phyloP scores from a whole-genome alignment of 2,113 vertebrate genomes.

The Ceyx melanurus region DNA sequence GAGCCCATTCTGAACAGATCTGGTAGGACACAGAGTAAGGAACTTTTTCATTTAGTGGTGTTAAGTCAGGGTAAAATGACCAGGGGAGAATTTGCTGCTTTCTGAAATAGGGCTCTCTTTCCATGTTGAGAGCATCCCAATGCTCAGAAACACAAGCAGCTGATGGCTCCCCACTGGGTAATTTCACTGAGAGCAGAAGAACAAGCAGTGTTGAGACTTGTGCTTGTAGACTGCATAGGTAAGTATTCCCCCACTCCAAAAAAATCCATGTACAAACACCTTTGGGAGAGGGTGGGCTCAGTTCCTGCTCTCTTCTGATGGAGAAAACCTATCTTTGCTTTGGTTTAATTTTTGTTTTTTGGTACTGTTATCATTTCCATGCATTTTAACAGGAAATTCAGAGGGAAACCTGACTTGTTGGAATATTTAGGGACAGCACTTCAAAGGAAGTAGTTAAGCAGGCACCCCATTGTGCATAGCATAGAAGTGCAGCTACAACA shows the following conservation, averaged over 20 bases:
- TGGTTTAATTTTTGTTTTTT: background rate
- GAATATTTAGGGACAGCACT: background rate
- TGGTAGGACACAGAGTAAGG: background rate
- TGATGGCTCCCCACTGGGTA: background rate
- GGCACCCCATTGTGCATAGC: slow-evolving; percentile 8
- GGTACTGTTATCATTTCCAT: background rate
- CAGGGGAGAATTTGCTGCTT: background rate
- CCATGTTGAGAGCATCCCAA: background rate
- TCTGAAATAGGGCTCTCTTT: background rate
- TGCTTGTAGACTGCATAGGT: background rate
- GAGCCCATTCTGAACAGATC: background rate
- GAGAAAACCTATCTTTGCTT: background rate
- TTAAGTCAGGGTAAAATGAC: background rate
- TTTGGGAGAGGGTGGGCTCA: background rate
- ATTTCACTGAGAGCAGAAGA: background rate
- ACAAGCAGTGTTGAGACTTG: background rate
- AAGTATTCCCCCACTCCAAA: too few relatives aligned
- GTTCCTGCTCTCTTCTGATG: background rate
- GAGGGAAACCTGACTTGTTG: background rate
- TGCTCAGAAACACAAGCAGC: background rate
- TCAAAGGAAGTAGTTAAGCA: slow-evolving; percentile 46
- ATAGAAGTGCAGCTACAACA: background rate
- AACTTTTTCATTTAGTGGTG: background rate
- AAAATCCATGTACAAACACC: background rate
- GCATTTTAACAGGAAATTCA: slow-evolving; percentile 1